These are phyloP conservation scores for Bradypodion pumilum DNA, from an alignment of 2,797 vertebrate species.

Conservation along the genomic window DNA sequence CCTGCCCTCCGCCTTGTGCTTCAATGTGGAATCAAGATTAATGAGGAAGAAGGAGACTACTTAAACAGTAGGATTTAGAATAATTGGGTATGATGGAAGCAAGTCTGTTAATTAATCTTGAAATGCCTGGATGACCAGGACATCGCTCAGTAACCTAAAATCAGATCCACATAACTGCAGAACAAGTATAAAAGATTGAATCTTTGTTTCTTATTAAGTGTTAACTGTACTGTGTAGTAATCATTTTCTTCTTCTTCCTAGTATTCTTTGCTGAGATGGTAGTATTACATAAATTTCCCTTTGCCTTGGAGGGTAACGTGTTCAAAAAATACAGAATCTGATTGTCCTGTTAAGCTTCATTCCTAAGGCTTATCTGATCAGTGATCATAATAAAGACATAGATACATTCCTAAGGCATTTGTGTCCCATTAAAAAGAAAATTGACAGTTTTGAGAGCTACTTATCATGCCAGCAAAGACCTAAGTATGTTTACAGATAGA, in stretches of 20 bases:
- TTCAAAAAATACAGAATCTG: not conserved
- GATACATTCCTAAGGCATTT: not conserved
- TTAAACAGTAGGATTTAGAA: not conserved
- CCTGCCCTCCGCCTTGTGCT: not conserved
- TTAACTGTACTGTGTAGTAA: not conserved
- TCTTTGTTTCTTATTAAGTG: not conserved
- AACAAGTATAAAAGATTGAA: not conserved
- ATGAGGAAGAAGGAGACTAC: not conserved
- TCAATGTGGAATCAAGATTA: not conserved
- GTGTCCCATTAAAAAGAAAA: not conserved
- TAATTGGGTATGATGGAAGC: not conserved
- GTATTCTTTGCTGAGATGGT: not conserved
- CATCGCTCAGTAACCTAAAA: not conserved
- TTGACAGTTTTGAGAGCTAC: not conserved
- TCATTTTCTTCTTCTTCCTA: not conserved
- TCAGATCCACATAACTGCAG: not conserved
- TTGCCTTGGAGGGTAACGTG: no score
- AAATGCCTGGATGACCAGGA: slow-evolving; percentile 1
- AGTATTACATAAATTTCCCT: not conserved
- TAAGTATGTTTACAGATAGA: not conserved
- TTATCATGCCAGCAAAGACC: not conserved
- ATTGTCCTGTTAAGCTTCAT: not conserved
- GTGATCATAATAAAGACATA: no score
- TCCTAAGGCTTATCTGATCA: no score
- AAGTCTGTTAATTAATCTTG: not conserved